Evolutionary conservation across 2,888 invertebrate genomes (phyloP).

Genomic region (Dusona sp.): DNA sequence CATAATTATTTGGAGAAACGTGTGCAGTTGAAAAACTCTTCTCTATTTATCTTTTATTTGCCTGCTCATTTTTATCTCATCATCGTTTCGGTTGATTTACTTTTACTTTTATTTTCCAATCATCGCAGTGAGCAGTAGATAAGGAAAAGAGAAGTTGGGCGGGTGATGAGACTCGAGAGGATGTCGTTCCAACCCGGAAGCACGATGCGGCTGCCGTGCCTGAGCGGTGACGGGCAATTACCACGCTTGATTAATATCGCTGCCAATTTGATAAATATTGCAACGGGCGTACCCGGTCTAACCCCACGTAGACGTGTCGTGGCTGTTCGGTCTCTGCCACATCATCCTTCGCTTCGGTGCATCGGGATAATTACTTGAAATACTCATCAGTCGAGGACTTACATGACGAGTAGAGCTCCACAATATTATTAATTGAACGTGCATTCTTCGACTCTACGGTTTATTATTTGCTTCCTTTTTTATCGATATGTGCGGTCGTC

Average conservation of each 20-base stretch:
- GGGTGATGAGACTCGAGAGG: conserved; percentile 49
- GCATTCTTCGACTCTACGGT: conserved; percentile 39
- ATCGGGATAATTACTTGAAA: conserved; percentile 68
- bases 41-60: background rate
- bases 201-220: conserved; percentile 38
- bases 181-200: conserved; percentile 67
- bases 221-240: conserved; percentile 66
- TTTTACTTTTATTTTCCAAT: conserved; percentile 19
- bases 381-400: conserved; percentile 63
- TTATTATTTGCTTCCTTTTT: conserved; percentile 27
- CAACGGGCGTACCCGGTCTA: conserved; percentile 62
- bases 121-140: conserved; percentile 17
- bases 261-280: conserved; percentile 69
- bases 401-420: conserved; percentile 48
- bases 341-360: conserved; percentile 62
- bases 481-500: background rate
- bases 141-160: conserved; percentile 49
- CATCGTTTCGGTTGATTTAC: conserved; percentile 8
- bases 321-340: conserved; percentile 50
- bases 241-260: conserved; percentile 68
- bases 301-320: conserved; percentile 38
- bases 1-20: background rate
- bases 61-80: conserved; percentile 23
- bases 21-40: background rate
- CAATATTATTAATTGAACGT: conserved; percentile 63